Conservation (phyloP, 2,888 invertebrate genomes). For the Boloria selene region DNA sequence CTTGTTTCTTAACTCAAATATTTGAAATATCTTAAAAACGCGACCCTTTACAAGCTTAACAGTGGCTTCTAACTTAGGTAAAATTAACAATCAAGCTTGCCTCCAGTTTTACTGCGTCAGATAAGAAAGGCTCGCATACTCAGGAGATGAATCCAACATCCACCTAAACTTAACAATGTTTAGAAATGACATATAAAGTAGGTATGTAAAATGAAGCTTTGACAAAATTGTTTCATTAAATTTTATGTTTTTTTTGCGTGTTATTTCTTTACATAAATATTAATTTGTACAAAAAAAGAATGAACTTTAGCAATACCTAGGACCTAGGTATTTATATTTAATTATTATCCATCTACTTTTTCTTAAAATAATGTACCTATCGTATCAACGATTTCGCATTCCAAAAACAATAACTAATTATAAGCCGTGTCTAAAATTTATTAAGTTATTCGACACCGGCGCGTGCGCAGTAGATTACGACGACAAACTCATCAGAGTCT, state of each 20-base stretch:
- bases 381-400: too few relatives aligned
- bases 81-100: slow-evolving; percentile 42
- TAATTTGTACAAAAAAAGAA: too few relatives aligned
- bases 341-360: too few relatives aligned
- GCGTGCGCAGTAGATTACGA: slow-evolving; percentile 67
- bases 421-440: slow-evolving; percentile 25
- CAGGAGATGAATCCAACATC: slow-evolving; percentile 77
- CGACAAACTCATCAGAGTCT: slow-evolving; percentile 54
- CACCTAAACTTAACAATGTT: slow-evolving; percentile 43
- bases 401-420: not conserved
- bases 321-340: too few relatives aligned
- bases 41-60: slow-evolving; percentile 29
- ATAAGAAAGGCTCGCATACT: slow-evolving; percentile 56
- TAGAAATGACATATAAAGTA: slow-evolving; percentile 43
- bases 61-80: slow-evolving; percentile 34
- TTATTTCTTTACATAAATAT: not conserved
- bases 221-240: not conserved
- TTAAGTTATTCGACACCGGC: slow-evolving; percentile 42
- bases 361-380: too few relatives aligned
- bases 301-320: too few relatives aligned
- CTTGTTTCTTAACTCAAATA: not conserved
- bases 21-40: slow-evolving; percentile 28
- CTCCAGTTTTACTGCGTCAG: slow-evolving; percentile 44
- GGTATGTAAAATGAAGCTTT: too few relatives aligned
- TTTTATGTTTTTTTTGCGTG: not conserved